A percentile compares a stretch with the other conserved stretches of the same genome.
Evolutionary conservation across 1,140 invertebrate species (phyloP).

Genomic region (Drosophila trapezifrons): DNA sequence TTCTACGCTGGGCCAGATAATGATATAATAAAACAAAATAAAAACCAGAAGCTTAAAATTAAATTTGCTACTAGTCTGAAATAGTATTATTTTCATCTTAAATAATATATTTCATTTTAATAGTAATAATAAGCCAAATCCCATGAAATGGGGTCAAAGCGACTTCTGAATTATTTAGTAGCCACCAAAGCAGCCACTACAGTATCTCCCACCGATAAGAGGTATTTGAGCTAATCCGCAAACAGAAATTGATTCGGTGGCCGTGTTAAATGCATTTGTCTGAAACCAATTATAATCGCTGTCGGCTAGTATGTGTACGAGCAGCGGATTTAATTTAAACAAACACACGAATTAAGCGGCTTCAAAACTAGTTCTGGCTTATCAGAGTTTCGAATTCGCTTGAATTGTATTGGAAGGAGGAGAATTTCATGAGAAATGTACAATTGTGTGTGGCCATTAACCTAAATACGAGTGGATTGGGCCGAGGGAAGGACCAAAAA

Average conservation of each 20-base stretch:
- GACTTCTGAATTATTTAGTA: background rate
- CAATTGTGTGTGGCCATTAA: slow-evolving; percentile 32
- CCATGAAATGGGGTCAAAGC: no score
- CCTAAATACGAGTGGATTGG: slow-evolving; percentile 31
- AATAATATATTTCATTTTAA: no score
- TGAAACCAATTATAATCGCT: slow-evolving; percentile 62
- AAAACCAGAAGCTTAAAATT: no score
- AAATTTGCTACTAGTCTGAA: no score
- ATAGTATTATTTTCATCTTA: no score
- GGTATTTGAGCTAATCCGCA: slow-evolving; percentile 47
- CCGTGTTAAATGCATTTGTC: slow-evolving; percentile 60
- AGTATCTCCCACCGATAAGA: background rate
- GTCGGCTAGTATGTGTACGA: background rate
- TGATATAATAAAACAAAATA: no score
- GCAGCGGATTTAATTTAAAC: slow-evolving; percentile 14
- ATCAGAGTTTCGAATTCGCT: slow-evolving; percentile 8
- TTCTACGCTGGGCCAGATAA: no score
- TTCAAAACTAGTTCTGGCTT: slow-evolving; percentile 7
- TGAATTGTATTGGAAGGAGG: background rate
- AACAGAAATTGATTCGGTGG: slow-evolving; percentile 58
- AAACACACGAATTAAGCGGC: background rate
- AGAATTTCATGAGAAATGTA: slow-evolving; percentile 5
- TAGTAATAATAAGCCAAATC: no score
- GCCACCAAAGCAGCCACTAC: background rate
- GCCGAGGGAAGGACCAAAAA: slow-evolving; percentile 5